Conservation (phyloP, 2,888 invertebrate species). For the Macrophya annulata region DNA sequence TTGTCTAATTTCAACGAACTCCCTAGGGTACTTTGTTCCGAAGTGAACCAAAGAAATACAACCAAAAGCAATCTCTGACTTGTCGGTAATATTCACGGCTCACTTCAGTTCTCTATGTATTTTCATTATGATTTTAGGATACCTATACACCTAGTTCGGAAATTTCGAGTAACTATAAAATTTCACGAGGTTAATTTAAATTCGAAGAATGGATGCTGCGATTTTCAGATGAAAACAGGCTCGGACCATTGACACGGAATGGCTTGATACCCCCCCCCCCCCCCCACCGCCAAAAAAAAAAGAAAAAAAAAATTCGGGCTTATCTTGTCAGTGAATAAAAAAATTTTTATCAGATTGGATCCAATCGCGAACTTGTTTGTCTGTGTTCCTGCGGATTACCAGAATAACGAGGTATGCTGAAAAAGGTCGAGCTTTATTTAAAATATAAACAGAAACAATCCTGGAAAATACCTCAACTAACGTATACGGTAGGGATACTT, state of each 20-base stretch:
- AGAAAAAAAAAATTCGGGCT: background rate
- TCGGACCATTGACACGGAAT: background rate
- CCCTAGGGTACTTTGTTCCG: conserved; percentile 13
- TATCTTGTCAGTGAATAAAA: conserved; percentile 2
- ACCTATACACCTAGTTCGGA: background rate
- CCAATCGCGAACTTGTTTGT: background rate
- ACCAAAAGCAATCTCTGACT: conserved; percentile 27
- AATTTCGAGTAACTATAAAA: background rate
- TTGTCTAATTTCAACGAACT: conserved; percentile 37
- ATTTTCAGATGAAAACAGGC: background rate
- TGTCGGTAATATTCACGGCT: background rate
- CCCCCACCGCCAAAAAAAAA: background rate
- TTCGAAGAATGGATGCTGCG: background rate
- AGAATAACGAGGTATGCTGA: conserved; percentile 24
- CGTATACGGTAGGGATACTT: background rate
- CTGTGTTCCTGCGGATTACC: conserved; percentile 35
- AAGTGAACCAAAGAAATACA: background rate
- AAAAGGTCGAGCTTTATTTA: background rate
- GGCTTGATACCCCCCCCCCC: background rate
- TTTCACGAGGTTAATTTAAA: background rate
- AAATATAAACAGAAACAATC: background rate
- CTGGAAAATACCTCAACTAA: background rate
- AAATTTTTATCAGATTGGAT: background rate
- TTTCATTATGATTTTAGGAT: background rate
- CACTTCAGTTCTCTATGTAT: background rate